Evolutionary conservation across 2,797 vertebrate genomes (phyloP), one percentile per base, ranked within the genome.

Genomic region (Streptopelia turtur): DNA sequence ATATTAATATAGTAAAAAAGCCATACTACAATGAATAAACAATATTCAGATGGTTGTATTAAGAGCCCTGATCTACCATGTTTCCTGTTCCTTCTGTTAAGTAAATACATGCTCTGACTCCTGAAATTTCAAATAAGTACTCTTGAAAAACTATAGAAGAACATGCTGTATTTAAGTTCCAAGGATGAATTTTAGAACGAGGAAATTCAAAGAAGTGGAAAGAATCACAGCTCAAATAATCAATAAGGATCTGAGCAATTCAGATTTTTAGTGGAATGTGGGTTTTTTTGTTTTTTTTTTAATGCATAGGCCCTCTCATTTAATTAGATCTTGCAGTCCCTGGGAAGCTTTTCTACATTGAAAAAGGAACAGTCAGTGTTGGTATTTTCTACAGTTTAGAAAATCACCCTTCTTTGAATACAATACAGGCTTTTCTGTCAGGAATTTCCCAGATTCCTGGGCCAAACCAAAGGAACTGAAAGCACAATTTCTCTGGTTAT

Each of bases 361-460:
- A 74, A 94, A 95, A 92, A 61, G 66, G 49, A 86, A 28, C 20
- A 71, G 24, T 89, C 21, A 16, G 11, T 68, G 53, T 56, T 88
- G 71, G 25, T 65, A 91, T 91, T 93, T 92, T 66, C 64, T 74
- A 70, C 33, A 63, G 22, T 63, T 92, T 59, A 70, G 76, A 93
- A 94, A 93, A 87, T 87, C 53, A 64, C 39, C 27, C 61, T 60
- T 28, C n/a, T 92, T 37, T 85, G 57, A 83, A 82, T 70, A 83
- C 43, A 91, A 57, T 43, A 33, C 20, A 77, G 64, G 14, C 49
- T 82, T 86, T 94, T 94, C 59, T 27, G 71, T 35, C 53, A 57
- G 45, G 49, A 91, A 90, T 45, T 35, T 81, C 74, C 30, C 30
- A 83, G 45, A 70, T 74, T 85, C 60, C 80, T 70, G 37, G 57